Evolutionary conservation across 2,888 invertebrate species (phyloP).

Genomic region (Scrobipalpa atriplicella): DNA sequence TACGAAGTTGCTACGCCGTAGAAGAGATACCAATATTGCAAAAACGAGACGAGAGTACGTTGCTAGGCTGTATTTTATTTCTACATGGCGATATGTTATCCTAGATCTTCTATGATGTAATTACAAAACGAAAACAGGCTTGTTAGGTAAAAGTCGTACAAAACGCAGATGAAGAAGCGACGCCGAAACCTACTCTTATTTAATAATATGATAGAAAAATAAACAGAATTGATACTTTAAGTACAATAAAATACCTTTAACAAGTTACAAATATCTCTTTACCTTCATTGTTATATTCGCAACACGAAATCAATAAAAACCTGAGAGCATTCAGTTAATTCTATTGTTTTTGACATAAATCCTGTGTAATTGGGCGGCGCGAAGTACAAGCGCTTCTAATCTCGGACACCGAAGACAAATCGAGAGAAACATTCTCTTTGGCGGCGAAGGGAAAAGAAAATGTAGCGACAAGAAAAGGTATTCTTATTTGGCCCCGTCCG

Average conservation of each 20-base stretch:
- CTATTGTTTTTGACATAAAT: conserved; percentile 1
- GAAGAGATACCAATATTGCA: background rate
- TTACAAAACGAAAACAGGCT: no score
- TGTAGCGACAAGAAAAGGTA: background rate
- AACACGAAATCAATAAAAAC: conserved; percentile 4
- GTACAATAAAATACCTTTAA: no score
- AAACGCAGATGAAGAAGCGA: no score
- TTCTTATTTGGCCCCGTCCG: background rate
- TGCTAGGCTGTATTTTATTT: background rate
- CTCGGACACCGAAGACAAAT: conserved; percentile 9
- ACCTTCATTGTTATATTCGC: background rate
- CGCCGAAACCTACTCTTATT: no score
- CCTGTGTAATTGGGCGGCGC: conserved; percentile 8
- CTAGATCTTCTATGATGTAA: no score
- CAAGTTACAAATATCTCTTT: background rate
- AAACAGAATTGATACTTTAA: no score
- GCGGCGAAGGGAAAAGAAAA: background rate
- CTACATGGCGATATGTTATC: no score
- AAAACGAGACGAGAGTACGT: background rate
- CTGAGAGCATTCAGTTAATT: conserved; percentile 2
- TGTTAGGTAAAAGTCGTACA: no score
- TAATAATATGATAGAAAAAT: no score
- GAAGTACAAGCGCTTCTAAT: background rate
- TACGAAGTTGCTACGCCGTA: conserved; percentile 5
- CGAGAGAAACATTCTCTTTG: conserved; percentile 11